Evolutionary conservation across 2,113 vertebrate species (phyloP).

Genomic region (Oriolus oriolus): DNA sequence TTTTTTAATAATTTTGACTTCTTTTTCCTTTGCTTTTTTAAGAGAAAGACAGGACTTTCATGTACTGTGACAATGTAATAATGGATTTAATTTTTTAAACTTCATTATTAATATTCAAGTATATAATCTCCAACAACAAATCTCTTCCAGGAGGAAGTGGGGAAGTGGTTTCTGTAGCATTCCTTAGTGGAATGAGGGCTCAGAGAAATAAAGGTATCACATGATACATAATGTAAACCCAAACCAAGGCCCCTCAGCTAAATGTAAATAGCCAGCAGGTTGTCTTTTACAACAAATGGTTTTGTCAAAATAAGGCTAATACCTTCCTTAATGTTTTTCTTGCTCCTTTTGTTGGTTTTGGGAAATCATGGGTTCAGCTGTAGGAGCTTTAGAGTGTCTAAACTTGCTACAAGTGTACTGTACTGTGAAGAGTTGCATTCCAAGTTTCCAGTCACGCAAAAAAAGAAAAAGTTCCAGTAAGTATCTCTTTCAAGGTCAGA

Average conservation of each 20-base stretch:
- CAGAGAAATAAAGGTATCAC: background rate
- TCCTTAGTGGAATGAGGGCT: background rate
- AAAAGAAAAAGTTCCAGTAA: background rate
- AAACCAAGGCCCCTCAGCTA: background rate
- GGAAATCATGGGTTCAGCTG: background rate
- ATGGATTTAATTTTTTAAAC: background rate
- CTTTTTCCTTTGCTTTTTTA: background rate
- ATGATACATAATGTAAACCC: background rate
- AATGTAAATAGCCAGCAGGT: background rate
- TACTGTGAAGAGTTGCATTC: slow-evolving; percentile 25
- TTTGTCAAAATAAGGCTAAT: slow-evolving; percentile 43
- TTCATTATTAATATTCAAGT: background rate
- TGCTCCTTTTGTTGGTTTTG: background rate
- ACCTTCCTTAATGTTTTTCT: background rate
- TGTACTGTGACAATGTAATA: background rate
- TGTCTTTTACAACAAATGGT: background rate
- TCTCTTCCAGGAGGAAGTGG: background rate
- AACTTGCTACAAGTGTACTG: slow-evolving; percentile 21
- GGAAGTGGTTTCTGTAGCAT: background rate
- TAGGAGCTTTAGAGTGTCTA: slow-evolving; percentile 19
- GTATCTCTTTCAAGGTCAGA: slow-evolving; percentile 31
- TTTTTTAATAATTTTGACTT: background rate
- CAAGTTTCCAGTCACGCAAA: slow-evolving; percentile 7
- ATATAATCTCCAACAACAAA: background rate
- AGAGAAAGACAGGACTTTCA: background rate